These are phyloP conservation scores for Vanessa tameamea DNA, from an alignment of 1,140 invertebrate species.

Conservation along the genomic window DNA sequence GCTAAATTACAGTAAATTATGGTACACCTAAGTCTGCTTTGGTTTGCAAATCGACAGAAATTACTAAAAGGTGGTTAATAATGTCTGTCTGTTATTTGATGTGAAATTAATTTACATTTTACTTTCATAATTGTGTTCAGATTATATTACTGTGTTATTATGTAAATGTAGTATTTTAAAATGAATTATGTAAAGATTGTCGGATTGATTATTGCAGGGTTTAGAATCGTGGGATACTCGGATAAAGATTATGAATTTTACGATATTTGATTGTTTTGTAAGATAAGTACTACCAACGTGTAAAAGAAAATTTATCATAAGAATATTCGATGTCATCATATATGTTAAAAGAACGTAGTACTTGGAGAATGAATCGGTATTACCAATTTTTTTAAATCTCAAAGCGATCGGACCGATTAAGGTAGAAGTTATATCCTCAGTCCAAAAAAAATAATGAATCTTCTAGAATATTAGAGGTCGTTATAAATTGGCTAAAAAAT, in stretches of 20 bases:
- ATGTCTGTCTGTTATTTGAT: no score
- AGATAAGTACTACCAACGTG: not conserved
- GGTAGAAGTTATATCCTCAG: no score
- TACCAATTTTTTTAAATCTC: no score
- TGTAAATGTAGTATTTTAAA: not conserved
- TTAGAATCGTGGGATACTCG: not conserved
- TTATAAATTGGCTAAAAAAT: no score
- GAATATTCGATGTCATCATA: not conserved
- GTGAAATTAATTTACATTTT: no score
- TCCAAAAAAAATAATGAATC: no score
- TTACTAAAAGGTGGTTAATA: no score
- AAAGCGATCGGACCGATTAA: no score
- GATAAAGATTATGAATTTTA: not conserved
- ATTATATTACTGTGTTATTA: not conserved
- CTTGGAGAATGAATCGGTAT: not conserved
- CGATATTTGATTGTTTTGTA: not conserved
- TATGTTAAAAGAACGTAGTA: not conserved
- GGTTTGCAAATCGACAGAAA: no score
- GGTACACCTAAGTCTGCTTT: no score
- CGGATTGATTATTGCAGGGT: constrained; percentile 6
- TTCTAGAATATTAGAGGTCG: no score
- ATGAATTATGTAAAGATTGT: not conserved
- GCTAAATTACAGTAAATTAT: no score
- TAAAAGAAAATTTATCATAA: not conserved
- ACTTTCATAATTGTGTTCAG: not conserved